Evolutionary conservation across 2,888 invertebrate species (phyloP).

Genomic region (Litoditis marina): DNA sequence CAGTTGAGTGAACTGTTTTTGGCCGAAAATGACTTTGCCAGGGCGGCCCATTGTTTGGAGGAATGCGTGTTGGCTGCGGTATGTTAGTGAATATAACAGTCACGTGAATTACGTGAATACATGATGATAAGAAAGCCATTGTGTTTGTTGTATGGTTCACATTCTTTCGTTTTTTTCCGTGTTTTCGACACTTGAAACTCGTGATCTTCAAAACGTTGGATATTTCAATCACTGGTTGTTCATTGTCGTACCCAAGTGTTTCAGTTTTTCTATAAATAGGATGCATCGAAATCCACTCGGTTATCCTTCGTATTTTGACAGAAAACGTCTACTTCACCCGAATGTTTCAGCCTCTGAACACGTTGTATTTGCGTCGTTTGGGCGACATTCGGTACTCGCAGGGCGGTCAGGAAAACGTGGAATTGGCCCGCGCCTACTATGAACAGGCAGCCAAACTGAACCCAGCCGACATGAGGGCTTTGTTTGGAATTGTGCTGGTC

Average conservation of each 20-base stretch:
- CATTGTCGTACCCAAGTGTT: no score
- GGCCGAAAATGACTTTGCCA: constrained; percentile 78
- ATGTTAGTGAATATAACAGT: no score
- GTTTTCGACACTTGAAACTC: no score
- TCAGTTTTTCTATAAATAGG: no score
- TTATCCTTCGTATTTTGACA: no score
- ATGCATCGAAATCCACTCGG: no score
- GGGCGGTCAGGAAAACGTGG: constrained; percentile 87
- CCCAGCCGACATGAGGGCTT: constrained; percentile 82
- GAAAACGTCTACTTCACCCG: no score
- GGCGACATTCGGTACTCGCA: constrained; percentile 58
- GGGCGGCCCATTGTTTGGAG: constrained; percentile 66
- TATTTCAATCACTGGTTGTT: no score
- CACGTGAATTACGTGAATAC: no score
- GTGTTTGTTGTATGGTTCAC: neutral
- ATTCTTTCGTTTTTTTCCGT: no score
- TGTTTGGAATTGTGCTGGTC: constrained; percentile 86
- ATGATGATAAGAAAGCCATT: no score
- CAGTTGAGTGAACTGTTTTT: constrained; percentile 82
- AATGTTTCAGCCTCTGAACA: constrained; percentile 57
- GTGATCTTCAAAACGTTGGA: no score
- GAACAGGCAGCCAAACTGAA: constrained; percentile 84
- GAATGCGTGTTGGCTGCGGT: constrained; percentile 64
- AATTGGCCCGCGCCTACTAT: constrained; percentile 86
- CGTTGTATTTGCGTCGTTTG: constrained; percentile 49